Evolutionary conservation across 37 sponge, comb jelly and placozoan species (phyloP).

Genomic region (Aplysina aerophoba): DNA sequence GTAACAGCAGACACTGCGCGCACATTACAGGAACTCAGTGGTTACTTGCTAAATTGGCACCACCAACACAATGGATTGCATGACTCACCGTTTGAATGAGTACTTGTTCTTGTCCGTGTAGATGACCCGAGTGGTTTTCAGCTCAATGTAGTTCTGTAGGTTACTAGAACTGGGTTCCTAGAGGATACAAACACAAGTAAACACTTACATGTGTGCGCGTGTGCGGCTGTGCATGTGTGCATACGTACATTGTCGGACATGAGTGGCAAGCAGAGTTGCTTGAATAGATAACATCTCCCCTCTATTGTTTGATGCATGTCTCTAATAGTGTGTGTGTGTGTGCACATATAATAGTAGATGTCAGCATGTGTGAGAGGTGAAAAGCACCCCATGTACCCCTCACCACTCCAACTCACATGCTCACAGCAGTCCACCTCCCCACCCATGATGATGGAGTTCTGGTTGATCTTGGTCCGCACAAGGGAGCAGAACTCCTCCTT

Average conservation of each 20-base stretch:
- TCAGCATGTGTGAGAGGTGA: neutral
- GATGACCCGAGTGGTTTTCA: slow-evolving; percentile 80
- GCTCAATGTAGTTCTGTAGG: slow-evolving; percentile 69
- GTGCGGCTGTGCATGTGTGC: too few relatives aligned
- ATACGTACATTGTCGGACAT: too few relatives aligned
- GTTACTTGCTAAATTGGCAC: too few relatives aligned
- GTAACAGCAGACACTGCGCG: too few relatives aligned
- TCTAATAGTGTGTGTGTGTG: neutral
- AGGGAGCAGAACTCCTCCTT: slow-evolving; percentile 71
- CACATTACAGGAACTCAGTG: too few relatives aligned
- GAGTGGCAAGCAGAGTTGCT: too few relatives aligned
- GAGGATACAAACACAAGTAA: slow-evolving; percentile 10
- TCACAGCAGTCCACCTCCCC: slow-evolving; percentile 86
- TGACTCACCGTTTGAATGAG: slow-evolving; percentile 66
- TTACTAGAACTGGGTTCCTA: slow-evolving; percentile 55
- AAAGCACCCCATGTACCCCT: neutral
- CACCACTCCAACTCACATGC: slow-evolving; percentile 46
- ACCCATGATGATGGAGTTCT: slow-evolving; percentile 82
- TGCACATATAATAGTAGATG: neutral
- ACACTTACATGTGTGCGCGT: neutral
- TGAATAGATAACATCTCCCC: too few relatives aligned
- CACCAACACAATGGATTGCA: too few relatives aligned
- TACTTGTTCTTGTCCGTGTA: slow-evolving; percentile 76
- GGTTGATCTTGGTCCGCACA: slow-evolving; percentile 73
- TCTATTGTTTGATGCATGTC: too few relatives aligned